Evolutionary conservation across 2,113 vertebrate genomes (phyloP).

Genomic region (Ibidorhyncha struthersii): DNA sequence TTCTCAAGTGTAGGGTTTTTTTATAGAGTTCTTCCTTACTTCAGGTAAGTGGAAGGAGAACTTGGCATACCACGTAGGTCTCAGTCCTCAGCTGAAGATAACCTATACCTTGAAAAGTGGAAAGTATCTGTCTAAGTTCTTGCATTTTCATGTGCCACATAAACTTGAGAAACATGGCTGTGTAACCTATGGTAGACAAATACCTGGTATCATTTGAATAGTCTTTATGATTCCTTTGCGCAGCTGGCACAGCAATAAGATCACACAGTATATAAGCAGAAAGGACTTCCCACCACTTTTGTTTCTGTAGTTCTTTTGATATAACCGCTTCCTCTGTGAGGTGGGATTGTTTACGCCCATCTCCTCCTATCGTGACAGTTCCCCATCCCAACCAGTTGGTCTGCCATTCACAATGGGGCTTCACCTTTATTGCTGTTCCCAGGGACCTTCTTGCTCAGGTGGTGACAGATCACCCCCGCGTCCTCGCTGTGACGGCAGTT

Average conservation of each 20-base stretch:
- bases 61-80: not conserved
- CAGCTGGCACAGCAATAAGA: not conserved
- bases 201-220: not conserved
- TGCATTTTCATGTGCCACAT: not conserved
- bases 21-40: not conserved
- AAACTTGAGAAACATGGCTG: not conserved
- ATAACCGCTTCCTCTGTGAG: not conserved
- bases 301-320: not conserved
- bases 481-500: slow-evolving; percentile 98
- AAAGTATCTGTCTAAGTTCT: not conserved
- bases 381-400: not conserved
- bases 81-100: not conserved
- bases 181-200: not conserved
- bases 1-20: not conserved
- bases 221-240: not conserved
- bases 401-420: not conserved
- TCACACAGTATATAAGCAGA: not conserved
- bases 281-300: not conserved
- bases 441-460: slow-evolving; percentile 70
- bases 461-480: slow-evolving; percentile 94
- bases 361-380: not conserved
- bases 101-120: not conserved
- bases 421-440: slow-evolving; percentile 82
- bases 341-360: accelerated
- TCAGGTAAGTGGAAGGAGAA: not conserved